Percentiles rank a stretch among this genome's conserved stretches.
phyloP scores from a whole-genome alignment of 2,888 invertebrate species.

The Pediacus dermestoides region DNA sequence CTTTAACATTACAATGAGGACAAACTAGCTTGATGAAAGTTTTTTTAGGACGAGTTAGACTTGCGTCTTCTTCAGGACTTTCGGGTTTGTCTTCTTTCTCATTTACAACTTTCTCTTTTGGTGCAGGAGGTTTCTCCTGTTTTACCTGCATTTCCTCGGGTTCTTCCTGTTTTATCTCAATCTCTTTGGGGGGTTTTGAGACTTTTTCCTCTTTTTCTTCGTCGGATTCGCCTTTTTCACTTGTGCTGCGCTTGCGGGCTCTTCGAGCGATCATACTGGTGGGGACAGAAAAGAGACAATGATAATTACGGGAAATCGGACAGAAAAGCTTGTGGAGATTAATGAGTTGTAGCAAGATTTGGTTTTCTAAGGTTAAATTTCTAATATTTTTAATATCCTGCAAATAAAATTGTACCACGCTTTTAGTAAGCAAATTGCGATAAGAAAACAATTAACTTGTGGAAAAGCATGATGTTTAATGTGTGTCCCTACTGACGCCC shows the following conservation, averaged over 20 bases:
- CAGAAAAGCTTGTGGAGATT: no score
- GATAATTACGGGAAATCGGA: not conserved
- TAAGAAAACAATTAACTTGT: not conserved
- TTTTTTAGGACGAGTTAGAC: constrained; percentile 35
- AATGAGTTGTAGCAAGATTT: no score
- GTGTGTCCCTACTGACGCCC: constrained; percentile 2
- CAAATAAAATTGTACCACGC: not conserved
- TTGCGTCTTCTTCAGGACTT: constrained; percentile 27
- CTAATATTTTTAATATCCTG: not conserved
- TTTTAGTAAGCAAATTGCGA: not conserved
- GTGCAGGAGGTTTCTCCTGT: constrained; percentile 30
- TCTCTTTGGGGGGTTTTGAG: constrained; percentile 48
- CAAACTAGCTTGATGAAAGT: constrained; percentile 69
- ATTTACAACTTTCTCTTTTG: constrained; percentile 50
- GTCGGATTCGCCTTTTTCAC: constrained; percentile 24
- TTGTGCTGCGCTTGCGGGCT: constrained; percentile 24
- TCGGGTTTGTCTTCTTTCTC: constrained; percentile 9
- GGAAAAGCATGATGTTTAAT: not conserved
- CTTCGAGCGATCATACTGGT: constrained; percentile 35
- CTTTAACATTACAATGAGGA: constrained; percentile 73
- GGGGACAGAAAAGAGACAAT: constrained; percentile 17
- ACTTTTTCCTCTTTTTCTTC: constrained; percentile 49
- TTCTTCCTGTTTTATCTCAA: constrained; percentile 47
- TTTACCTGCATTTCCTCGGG: constrained; percentile 47
- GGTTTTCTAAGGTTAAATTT: not conserved